These are phyloP conservation scores for Epicampocera succincta DNA, from an alignment of 2,888 invertebrate genomes.

Conservation along the genomic window DNA sequence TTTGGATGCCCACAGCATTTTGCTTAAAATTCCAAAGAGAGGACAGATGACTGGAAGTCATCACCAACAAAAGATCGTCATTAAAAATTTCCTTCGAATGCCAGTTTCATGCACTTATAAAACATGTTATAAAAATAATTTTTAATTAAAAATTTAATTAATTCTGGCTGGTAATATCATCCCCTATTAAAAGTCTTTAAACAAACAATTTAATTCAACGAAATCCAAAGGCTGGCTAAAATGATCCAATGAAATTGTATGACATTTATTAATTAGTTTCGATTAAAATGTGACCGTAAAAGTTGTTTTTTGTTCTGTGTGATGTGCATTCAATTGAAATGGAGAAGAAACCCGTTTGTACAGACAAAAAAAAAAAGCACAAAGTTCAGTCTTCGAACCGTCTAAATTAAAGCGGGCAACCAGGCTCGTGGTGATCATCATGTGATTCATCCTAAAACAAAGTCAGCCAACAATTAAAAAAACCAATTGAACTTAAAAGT, in stretches of 20 bases:
- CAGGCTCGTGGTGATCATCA: constrained; percentile 67
- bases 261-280: constrained; percentile 62
- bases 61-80: too few species aligned
- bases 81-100: too few species aligned
- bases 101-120: background rate
- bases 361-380: constrained; percentile 11
- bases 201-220: background rate
- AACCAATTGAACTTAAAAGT: constrained; percentile 31
- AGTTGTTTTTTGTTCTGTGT: constrained; percentile 1
- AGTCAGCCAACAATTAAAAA: constrained; percentile 16
- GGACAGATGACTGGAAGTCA: too few species aligned
- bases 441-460: constrained; percentile 60
- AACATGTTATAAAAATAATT: background rate
- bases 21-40: too few species aligned
- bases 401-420: constrained; percentile 52
- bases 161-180: background rate
- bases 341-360: background rate
- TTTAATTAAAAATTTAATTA: background rate
- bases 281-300: constrained; percentile 57
- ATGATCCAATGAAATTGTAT: constrained; percentile 30
- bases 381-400: constrained; percentile 35
- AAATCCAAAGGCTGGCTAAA: constrained; percentile 14
- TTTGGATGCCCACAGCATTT: too few species aligned
- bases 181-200: background rate
- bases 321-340: constrained; percentile 42